Percentiles rank a stretch among this genome's conserved stretches.
These are phyloP conservation scores for Caprella mutica DNA, from an alignment of 2,888 invertebrate genomes.

Conservation along the genomic window DNA sequence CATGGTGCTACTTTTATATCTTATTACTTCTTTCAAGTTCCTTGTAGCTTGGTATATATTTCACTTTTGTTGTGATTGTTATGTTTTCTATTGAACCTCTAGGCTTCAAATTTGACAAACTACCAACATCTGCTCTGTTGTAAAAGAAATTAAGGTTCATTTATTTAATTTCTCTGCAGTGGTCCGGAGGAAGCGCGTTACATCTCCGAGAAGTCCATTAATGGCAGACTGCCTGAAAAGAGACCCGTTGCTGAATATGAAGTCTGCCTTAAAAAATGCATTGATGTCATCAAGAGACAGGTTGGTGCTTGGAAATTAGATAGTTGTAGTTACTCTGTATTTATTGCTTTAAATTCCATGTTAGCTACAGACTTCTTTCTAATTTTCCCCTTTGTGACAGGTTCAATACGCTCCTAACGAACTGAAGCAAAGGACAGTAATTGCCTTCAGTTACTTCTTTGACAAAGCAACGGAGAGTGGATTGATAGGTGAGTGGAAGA, in stretches of 20 bases:
- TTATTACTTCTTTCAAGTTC: too few species aligned
- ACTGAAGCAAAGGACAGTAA: conserved; percentile 51
- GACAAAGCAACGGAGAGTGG: conserved; percentile 80
- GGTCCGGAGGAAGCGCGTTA: conserved; percentile 41
- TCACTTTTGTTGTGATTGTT: too few species aligned
- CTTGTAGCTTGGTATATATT: too few species aligned
- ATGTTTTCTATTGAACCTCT: too few species aligned
- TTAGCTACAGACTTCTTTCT: too few species aligned
- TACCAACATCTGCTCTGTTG: too few species aligned
- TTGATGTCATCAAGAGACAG: conserved; percentile 23
- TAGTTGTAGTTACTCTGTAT: too few species aligned
- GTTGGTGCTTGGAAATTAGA: not conserved
- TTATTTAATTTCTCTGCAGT: conserved; percentile 35
- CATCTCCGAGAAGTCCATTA: conserved; percentile 41
- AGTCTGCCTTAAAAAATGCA: conserved; percentile 45
- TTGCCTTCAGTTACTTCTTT: conserved; percentile 89
- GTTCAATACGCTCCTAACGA: conserved; percentile 49
- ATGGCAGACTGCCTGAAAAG: conserved; percentile 48
- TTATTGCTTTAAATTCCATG: too few species aligned
- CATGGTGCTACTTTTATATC: too few species aligned
- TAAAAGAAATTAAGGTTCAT: too few species aligned
- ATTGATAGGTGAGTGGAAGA: conserved; percentile 48
- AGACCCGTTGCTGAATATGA: conserved; percentile 54
- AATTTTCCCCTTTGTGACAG: too few species aligned
- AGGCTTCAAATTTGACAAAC: too few species aligned